Base-by-base conservation (phyloP, 1,140 invertebrate genomes). In the Drosophila pseudoananassae region DNA sequence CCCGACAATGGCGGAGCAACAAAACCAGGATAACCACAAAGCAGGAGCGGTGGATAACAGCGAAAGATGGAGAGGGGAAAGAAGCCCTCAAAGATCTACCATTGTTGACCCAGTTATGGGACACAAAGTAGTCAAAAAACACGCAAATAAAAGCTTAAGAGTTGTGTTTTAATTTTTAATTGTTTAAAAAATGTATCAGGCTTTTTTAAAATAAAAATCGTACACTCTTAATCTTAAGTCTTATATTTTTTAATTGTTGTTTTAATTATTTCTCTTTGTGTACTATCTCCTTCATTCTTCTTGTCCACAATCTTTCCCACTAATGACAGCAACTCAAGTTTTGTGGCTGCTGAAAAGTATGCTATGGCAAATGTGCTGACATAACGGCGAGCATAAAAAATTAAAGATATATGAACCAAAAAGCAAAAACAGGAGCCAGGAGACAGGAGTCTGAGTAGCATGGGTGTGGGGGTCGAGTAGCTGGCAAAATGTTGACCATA, bases 31-130 rank as follows among this genome's bases (percentile, higher is more conserved):
- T 54, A 73, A 64, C 54, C 66, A 38, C 36, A 77, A 75, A 69
- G 38, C 14, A 56, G 25, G 1, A 8, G 47, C 6, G 38, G 8
- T 15, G 64, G 12, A 29, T 20, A 17, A 45, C 40, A 20, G 10
- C 1, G 9, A 23, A 12, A 46, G 7, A 10, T 43, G 15, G 14
- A 36, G 31, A 8, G 2, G 43, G 43, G 17, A 33, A 55, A 31
- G 31, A 27, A 49, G 43, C 4, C 43, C 63, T 69, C 61, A 56
- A 72, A 65, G 54, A 76, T 51, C 59, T 70, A 10, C 69, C 61
- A 66, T 87, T 85, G 83, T 82, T 87, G 82, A 87, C 82, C 82
- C 78, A 87, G 83, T 87, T 87, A 82, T 87, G 75, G 61, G 64
- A 69, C 82, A 68, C 77, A 85, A 78, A 74, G 65, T 81, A 80